These are phyloP conservation scores for Caenorhabditis japonica DNA, from an alignment of 2,888 invertebrate genomes.

Conservation along the genomic window DNA sequence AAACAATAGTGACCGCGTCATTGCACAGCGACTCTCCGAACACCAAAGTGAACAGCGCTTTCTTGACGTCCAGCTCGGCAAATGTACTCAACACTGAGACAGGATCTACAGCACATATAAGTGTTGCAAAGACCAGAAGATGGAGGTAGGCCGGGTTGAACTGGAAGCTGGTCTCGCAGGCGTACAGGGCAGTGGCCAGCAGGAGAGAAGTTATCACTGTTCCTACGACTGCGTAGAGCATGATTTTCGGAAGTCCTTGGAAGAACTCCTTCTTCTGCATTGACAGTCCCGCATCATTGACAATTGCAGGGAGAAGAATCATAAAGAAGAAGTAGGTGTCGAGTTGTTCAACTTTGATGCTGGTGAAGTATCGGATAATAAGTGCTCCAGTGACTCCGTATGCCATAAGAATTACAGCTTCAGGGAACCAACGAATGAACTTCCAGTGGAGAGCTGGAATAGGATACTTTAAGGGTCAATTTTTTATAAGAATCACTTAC, in stretches of 20 bases:
- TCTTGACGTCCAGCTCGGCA: constrained; percentile 83
- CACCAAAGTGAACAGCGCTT: constrained; percentile 49
- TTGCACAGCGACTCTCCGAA: constrained; percentile 64
- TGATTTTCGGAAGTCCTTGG: constrained; percentile 92
- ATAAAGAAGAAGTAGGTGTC: constrained; percentile 88
- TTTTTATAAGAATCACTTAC: constrained; percentile 24
- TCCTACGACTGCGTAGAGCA: constrained; percentile 90
- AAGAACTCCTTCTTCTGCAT: constrained; percentile 98
- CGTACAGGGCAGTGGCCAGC: constrained; percentile 9
- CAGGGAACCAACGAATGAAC: constrained; percentile 49
- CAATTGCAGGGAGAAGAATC: constrained; percentile 96
- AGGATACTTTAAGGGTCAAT: background rate
- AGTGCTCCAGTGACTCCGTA: constrained; percentile 60
- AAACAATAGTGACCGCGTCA: constrained; percentile 88
- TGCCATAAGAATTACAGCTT: constrained; percentile 62
- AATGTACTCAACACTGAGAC: constrained; percentile 72
- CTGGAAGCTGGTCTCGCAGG: background rate
- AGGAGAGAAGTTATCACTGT: constrained; percentile 90
- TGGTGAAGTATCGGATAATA: constrained; percentile 16
- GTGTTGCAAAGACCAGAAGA: constrained; percentile 54
- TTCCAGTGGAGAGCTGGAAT: constrained; percentile 44
- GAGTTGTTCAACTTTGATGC: constrained; percentile 17
- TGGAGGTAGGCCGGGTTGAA: constrained; percentile 25
- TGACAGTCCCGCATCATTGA: constrained; percentile 96
- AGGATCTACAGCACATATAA: constrained; percentile 74